Percentiles rank a stretch among this genome's conserved stretches.
These are phyloP conservation scores for Mesembrinibis cayennensis DNA, from an alignment of 2,113 vertebrate species.

Conservation along the genomic window DNA sequence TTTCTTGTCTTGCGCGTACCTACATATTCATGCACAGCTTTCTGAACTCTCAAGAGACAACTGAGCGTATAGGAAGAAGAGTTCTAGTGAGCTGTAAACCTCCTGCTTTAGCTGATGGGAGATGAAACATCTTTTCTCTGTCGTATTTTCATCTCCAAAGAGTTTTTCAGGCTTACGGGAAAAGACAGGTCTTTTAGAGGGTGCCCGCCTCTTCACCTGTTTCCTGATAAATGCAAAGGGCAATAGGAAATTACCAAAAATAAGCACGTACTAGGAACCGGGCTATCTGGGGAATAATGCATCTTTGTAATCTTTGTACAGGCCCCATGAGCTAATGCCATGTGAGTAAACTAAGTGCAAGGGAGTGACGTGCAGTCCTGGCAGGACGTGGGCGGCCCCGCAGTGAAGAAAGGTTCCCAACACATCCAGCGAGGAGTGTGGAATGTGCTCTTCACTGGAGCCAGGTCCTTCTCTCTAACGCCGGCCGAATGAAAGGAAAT, in stretches of 20 bases:
- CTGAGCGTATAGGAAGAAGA: conserved; percentile 65
- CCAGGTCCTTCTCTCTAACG: background rate
- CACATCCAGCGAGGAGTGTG: background rate
- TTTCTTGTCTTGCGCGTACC: conserved; percentile 56
- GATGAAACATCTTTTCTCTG: background rate
- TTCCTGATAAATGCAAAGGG: background rate
- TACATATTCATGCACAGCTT: conserved; percentile 81
- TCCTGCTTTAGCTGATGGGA: conserved; percentile 42
- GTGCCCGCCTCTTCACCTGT: background rate
- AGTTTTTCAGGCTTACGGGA: background rate
- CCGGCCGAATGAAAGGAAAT: background rate
- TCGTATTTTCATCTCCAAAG: background rate
- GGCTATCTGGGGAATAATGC: background rate
- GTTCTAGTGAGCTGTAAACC: conserved; percentile 58
- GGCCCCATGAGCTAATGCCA: background rate
- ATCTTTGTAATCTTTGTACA: background rate
- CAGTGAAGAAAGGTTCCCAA: background rate
- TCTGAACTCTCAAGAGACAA: conserved; percentile 68
- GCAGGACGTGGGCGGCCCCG: rapidly evolving
- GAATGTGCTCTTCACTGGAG: background rate
- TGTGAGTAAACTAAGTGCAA: background rate
- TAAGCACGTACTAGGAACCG: background rate
- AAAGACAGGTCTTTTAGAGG: background rate
- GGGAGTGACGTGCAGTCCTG: background rate
- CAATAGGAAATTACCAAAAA: background rate